phyloP scores from a whole-genome alignment of 2,888 invertebrate genomes.

The Junonia oenone region DNA sequence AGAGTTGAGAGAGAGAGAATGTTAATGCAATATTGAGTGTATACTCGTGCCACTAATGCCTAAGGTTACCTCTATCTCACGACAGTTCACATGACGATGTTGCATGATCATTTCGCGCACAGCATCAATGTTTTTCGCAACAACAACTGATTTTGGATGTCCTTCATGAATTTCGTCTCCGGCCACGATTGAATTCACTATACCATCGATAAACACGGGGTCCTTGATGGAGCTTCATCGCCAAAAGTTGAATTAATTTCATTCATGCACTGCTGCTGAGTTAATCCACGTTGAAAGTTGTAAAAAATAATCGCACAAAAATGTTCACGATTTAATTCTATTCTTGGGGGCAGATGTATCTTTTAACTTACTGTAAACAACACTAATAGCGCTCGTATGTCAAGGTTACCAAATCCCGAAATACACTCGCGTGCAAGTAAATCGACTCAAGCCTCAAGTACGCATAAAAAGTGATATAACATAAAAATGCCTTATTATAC shows the following conservation, averaged over 20 bases:
- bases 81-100: conserved; percentile 2
- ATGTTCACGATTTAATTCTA: neutral
- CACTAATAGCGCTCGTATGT: too few relatives aligned
- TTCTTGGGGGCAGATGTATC: too few relatives aligned
- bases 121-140: conserved; percentile 7
- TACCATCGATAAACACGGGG: conserved; percentile 2
- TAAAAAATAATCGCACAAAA: neutral
- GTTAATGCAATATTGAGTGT: neutral
- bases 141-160: conserved; percentile 7
- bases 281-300: neutral
- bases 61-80: too few relatives aligned
- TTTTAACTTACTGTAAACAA: too few relatives aligned
- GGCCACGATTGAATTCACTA: conserved; percentile 8
- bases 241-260: neutral
- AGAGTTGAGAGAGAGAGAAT: neutral
- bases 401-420: too few relatives aligned
- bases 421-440: too few relatives aligned
- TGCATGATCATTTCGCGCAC: conserved; percentile 6
- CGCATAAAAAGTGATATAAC: too few relatives aligned
- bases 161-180: neutral
- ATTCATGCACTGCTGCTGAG: neutral
- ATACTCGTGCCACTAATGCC: too few relatives aligned
- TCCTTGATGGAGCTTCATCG: conserved; percentile 1
- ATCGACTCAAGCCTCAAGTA: too few relatives aligned
- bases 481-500: too few relatives aligned